These are phyloP conservation scores for Acridotheres tristis DNA, from an alignment of 2,797 vertebrate species.

Conservation along the genomic window DNA sequence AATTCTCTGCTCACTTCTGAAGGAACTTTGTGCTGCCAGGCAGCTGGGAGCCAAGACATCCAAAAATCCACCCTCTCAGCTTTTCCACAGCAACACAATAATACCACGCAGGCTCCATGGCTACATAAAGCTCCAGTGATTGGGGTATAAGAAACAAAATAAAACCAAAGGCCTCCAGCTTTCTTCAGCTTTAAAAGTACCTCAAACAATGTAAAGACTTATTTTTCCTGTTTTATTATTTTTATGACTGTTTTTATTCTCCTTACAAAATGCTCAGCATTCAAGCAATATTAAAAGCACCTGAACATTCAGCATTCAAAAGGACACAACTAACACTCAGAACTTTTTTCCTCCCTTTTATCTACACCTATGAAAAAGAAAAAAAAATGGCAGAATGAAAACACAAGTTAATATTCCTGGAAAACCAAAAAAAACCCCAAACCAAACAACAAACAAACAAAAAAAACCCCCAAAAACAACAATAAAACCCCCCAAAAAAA, in stretches of 20 bases:
- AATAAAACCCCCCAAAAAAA: neutral
- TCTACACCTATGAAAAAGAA: neutral
- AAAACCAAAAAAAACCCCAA: neutral
- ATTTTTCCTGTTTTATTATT: neutral
- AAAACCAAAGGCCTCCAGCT: neutral
- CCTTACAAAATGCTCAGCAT: neutral
- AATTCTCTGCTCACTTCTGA: neutral
- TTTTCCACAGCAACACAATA: neutral
- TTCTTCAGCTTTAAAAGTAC: neutral
- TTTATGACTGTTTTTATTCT: slow-evolving; percentile 3
- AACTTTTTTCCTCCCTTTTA: neutral
- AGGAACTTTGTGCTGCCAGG: neutral
- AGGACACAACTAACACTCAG: neutral
- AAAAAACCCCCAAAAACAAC: too few relatives aligned
- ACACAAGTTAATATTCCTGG: neutral
- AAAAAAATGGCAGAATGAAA: neutral
- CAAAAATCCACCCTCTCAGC: neutral
- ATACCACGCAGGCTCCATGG: neutral
- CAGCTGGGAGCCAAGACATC: neutral
- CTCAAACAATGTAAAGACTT: neutral
- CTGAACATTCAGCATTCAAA: slow-evolving; percentile 14
- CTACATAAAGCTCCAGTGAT: neutral
- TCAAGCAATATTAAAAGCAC: slow-evolving; percentile 26
- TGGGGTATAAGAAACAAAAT: neutral
- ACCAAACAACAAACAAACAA: neutral